Base-by-base conservation (phyloP, 2,797 vertebrate genomes). In the Scyliorhinus canicula region DNA sequence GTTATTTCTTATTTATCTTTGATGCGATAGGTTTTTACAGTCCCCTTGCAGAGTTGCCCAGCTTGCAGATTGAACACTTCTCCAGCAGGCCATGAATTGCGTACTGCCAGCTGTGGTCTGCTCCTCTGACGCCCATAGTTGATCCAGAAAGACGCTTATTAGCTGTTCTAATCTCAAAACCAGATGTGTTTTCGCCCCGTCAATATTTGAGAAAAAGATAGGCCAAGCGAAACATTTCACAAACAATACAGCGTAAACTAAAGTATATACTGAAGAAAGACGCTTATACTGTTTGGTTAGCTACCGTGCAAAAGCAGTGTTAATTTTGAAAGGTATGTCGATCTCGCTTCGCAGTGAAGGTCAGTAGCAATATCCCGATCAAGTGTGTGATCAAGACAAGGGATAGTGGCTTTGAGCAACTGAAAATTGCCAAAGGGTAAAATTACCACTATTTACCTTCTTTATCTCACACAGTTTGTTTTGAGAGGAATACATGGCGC, bases 81-180 rank as follows among this genome's bases (percentile, higher is more conserved):
- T 86, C 50, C 52, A 57, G 85, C 85, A 57, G 47, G 35, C 50
- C 31, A 88, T 31, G 52, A 88, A 57, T n/a, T 57, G 52, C 85
- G 57, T 88, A 57, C 85, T 57, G 19, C 85, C 85, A 57, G 85
- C 85, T 57, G 31, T 57, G 85, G 12, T 57, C 85, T 88, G 85
- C 28, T 88, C 35, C 52, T 35, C 52, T 88, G 85, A 88, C 85
- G 52, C 60, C 31, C 85, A 57, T 57, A 35, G 52, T 60, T 88
- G 52, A 88, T 88, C 52, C 85, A 60, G 55, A 88, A 88, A 88
- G 52, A 88, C 52, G 31, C 52, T 57, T n/a, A 57, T 88, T 88
- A 57, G 85, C 52, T 88, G 85, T 55, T 57, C 31, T 57, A 88
- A 60, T 88, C 85, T 88, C 55, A 88, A 57, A 88, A 88, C 31